Conservation (phyloP, 92 coral and sea anemone genomes). For the Phenganax subtilis region DNA sequence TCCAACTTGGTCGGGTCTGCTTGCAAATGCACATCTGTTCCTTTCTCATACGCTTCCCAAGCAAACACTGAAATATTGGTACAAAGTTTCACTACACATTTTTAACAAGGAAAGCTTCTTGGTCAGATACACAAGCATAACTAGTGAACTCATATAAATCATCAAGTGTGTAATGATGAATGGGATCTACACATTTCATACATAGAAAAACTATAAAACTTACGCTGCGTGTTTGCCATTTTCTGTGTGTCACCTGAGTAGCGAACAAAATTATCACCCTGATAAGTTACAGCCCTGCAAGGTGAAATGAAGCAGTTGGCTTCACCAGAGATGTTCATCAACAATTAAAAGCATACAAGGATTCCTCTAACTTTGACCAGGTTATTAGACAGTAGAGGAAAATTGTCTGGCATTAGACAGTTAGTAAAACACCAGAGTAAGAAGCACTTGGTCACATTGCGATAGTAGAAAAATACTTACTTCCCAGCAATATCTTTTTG, state of each 20-base stretch:
- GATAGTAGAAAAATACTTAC: slow-evolving; percentile 35
- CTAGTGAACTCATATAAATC: no score
- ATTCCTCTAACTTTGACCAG: no score
- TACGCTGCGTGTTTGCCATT: slow-evolving; percentile 93
- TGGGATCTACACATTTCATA: neutral
- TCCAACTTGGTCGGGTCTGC: slow-evolving; percentile 97
- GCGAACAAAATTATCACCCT: slow-evolving; percentile 97
- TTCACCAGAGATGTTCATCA: no score
- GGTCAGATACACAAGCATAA: no score
- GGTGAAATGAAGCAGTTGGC: neutral
- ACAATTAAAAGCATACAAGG: no score
- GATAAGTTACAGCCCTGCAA: slow-evolving; percentile 62
- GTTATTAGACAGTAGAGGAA: no score
- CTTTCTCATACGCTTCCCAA: slow-evolving; percentile 99
- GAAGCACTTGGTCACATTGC: neutral
- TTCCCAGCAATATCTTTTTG: slow-evolving; percentile 59
- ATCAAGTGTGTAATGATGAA: neutral
- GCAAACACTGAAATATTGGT: slow-evolving; percentile 69
- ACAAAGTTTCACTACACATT: neutral
- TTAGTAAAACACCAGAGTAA: no score
- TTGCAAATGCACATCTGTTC: slow-evolving; percentile 95
- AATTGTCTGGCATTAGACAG: no score
- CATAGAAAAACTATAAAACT: slow-evolving; percentile 14
- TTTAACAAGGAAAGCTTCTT: neutral
- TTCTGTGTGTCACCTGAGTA: slow-evolving; percentile 90